A percentile compares a stretch with the other conserved stretches of the same genome.
phyloP scores from a whole-genome alignment of 2,113 vertebrate species.

The Ploceus nigricollis region DNA sequence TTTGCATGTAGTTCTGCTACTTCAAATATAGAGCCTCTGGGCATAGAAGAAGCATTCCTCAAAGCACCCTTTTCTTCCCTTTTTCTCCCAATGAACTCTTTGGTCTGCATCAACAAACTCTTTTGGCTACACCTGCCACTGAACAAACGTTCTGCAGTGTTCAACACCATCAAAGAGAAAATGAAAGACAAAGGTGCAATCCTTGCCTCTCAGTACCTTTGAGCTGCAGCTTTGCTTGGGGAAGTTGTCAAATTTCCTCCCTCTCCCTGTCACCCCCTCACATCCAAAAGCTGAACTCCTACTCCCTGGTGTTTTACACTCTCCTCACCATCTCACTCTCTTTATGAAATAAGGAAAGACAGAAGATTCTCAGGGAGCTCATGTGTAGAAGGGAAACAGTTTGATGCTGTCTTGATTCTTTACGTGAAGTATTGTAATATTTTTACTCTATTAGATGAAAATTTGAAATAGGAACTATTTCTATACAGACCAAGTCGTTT shows the following conservation, averaged over 20 bases:
- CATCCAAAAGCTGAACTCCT: background rate
- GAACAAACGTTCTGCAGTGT: background rate
- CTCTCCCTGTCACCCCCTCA: slow-evolving; percentile 3
- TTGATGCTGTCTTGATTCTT: background rate
- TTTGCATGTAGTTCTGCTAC: background rate
- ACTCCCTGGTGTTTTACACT: slow-evolving; percentile 25
- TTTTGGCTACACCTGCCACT: slow-evolving; percentile 3
- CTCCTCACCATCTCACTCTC: background rate
- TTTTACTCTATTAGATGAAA: background rate
- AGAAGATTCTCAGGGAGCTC: slow-evolving; percentile 30
- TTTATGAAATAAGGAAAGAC: slow-evolving; percentile 9
- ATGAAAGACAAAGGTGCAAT: slow-evolving; percentile 11
- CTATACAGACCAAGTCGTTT: background rate
- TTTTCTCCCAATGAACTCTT: background rate
- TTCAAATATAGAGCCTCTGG: background rate
- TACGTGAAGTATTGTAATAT: background rate
- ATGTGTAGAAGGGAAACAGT: background rate
- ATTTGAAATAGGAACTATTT: background rate
- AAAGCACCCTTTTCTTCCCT: background rate
- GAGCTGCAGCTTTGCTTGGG: background rate
- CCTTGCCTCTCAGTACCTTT: background rate
- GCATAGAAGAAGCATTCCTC: background rate
- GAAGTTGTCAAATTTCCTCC: slow-evolving; percentile 37
- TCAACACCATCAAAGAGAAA: slow-evolving; percentile 29
- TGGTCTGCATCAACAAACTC: slow-evolving; percentile 19